Conservation (phyloP, 2,797 vertebrate species). For the Propithecus deckenii region DNA sequence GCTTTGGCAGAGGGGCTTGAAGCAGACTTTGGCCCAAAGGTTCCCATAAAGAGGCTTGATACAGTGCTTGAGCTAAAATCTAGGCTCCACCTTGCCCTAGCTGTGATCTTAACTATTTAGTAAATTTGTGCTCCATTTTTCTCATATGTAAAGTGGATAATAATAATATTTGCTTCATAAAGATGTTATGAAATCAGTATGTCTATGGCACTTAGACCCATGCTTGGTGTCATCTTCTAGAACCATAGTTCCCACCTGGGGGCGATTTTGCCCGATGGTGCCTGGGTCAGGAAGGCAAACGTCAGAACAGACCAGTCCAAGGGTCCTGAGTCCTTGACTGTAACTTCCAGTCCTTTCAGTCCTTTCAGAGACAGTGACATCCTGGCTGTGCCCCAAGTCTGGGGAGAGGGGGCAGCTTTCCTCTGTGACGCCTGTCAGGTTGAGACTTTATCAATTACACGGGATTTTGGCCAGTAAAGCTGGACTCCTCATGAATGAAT, state of each 20-base stretch:
- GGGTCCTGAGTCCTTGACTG: neutral
- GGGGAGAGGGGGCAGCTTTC: rapidly evolving
- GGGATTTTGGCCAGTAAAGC: neutral
- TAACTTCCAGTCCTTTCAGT: too few relatives aligned
- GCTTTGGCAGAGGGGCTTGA: neutral
- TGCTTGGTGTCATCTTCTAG: neutral
- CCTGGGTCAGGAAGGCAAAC: too few relatives aligned
- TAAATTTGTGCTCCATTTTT: neutral
- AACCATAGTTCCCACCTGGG: neutral
- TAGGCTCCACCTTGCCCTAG: neutral
- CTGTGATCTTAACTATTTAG: neutral
- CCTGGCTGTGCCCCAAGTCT: rapidly evolving
- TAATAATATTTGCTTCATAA: neutral
- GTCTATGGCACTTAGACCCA: neutral
- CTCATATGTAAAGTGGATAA: neutral
- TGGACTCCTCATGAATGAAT: neutral
- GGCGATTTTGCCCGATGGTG: neutral
- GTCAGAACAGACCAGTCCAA: too few relatives aligned
- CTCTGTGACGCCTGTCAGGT: neutral
- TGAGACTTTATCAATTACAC: rapidly evolving
- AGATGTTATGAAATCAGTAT: neutral
- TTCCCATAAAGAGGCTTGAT: neutral
- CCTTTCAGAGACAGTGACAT: rapidly evolving
- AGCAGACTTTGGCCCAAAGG: too few relatives aligned
- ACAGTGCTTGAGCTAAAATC: neutral